Evolutionary conservation across 2,797 vertebrate species (phyloP).

Genomic region (Microcaecilia unicolor): DNA sequence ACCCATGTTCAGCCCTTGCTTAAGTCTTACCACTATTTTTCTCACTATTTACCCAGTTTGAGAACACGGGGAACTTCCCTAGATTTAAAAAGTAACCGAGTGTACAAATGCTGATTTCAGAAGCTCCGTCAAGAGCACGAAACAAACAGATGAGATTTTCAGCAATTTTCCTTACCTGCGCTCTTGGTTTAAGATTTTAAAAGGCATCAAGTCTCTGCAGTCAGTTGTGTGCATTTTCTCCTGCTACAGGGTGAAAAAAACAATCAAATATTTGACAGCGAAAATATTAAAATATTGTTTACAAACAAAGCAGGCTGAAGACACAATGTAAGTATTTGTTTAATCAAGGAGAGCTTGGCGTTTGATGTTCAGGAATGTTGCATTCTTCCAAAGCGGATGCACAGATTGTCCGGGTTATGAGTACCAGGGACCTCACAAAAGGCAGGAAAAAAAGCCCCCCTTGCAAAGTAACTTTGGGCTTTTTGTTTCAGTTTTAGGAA

Average conservation of each 20-base stretch:
- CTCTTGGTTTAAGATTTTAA: conserved; percentile 42
- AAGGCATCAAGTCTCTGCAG: conserved; percentile 33
- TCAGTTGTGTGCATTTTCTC: conserved; percentile 41
- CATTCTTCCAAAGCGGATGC: conserved; percentile 53
- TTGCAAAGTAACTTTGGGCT: conserved; percentile 67
- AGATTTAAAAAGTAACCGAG: too few relatives aligned
- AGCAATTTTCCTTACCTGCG: conserved; percentile 36
- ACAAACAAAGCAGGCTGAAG: too few relatives aligned
- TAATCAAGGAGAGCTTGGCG: conserved; percentile 54
- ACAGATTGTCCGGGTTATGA: conserved; percentile 59
- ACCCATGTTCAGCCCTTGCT: too few relatives aligned
- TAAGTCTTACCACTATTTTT: too few relatives aligned
- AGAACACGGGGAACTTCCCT: too few relatives aligned
- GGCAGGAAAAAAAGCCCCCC: conserved; percentile 60
- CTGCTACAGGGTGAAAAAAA: conserved; percentile 35
- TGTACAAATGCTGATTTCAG: too few relatives aligned
- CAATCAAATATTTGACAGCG: conserved; percentile 37
- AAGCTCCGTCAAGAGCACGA: conserved; percentile 21
- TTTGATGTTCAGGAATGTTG: conserved; percentile 59
- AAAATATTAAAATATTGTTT: conserved; percentile 46
- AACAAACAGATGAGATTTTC: conserved; percentile 26
- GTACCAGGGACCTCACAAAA: conserved; percentile 65
- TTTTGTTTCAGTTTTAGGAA: conserved; percentile 66
- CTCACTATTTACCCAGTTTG: too few relatives aligned
- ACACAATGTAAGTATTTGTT: conserved; percentile 58